A percentile compares a stretch with the other conserved stretches of the same genome.
Conservation (phyloP, 2,797 vertebrate species). For the Scleropages formosus region DNA sequence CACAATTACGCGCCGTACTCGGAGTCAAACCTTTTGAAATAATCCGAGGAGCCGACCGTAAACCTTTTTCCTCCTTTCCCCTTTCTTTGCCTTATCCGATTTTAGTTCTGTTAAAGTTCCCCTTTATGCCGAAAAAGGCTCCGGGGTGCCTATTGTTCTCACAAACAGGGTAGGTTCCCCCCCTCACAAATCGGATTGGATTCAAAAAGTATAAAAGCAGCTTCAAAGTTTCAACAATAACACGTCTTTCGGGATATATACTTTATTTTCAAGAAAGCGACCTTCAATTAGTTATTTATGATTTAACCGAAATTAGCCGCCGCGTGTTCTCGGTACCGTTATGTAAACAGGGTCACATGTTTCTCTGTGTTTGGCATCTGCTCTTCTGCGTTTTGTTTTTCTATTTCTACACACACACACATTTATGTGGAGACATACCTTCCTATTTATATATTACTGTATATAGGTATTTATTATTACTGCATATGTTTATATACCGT, state of each 20-base stretch:
- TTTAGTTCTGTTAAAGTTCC: constrained; percentile 40
- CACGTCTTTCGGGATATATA: constrained; percentile 26
- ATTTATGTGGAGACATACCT: no score
- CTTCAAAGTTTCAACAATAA: constrained; percentile 36
- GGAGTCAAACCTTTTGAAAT: constrained; percentile 41
- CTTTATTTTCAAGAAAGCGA: constrained; percentile 27
- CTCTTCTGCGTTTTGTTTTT: background rate
- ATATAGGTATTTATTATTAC: no score
- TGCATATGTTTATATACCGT: no score
- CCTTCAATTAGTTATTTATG: constrained; percentile 26
- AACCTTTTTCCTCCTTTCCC: constrained; percentile 35
- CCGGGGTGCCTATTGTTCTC: constrained; percentile 37
- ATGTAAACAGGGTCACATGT: background rate
- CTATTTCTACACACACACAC: no score
- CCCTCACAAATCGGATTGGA: constrained; percentile 39
- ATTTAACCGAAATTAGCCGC: constrained; percentile 17
- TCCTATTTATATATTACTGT: no score
- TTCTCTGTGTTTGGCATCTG: background rate
- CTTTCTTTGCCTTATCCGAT: constrained; percentile 40
- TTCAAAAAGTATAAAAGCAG: constrained; percentile 36
- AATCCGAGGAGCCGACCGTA: constrained; percentile 35
- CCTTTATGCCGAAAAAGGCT: constrained; percentile 38
- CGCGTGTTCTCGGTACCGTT: background rate
- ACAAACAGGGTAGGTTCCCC: constrained; percentile 34
- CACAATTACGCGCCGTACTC: constrained; percentile 42